These are phyloP conservation scores for Cordylochernes scorpioides DNA, from an alignment of 2,888 invertebrate genomes.

Conservation along the genomic window DNA sequence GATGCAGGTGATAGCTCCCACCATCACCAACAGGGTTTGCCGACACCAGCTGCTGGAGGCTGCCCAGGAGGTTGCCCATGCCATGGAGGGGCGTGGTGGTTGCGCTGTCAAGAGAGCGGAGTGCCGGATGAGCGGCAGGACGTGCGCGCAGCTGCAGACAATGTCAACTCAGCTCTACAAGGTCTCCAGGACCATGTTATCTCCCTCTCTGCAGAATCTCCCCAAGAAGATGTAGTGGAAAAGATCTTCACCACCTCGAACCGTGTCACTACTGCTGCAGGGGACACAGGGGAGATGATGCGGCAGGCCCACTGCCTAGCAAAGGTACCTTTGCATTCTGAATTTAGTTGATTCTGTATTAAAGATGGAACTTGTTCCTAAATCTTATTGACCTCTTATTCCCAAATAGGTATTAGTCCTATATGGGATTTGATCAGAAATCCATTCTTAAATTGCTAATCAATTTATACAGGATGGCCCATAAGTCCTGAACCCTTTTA, in stretches of 20 bases:
- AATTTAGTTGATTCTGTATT: too few relatives aligned
- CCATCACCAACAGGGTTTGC: constrained; percentile 30
- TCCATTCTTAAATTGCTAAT: too few relatives aligned
- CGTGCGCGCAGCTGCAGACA: constrained; percentile 44
- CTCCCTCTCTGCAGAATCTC: constrained; percentile 13
- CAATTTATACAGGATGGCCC: too few relatives aligned
- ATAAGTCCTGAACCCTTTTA: too few relatives aligned
- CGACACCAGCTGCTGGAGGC: constrained; percentile 73
- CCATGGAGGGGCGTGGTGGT: constrained; percentile 63
- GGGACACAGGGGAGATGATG: constrained; percentile 78
- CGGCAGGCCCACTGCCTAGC: constrained; percentile 67
- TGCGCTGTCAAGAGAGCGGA: constrained; percentile 37
- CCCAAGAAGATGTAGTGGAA: constrained; percentile 57
- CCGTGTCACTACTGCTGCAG: constrained; percentile 50
- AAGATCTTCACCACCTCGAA: constrained; percentile 69
- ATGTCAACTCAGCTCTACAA: constrained; percentile 64
- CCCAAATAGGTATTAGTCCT: too few relatives aligned
- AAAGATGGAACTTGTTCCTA: not conserved
- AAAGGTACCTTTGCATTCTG: constrained; percentile 26
- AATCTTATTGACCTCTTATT: not conserved
- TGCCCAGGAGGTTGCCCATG: constrained; percentile 65
- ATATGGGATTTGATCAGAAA: too few relatives aligned
- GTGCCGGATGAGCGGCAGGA: not conserved
- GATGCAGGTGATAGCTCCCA: constrained; percentile 34
- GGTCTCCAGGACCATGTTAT: constrained; percentile 61